Base-by-base conservation (phyloP, 2,888 invertebrate species). In the Gnatocerus cornutus region DNA sequence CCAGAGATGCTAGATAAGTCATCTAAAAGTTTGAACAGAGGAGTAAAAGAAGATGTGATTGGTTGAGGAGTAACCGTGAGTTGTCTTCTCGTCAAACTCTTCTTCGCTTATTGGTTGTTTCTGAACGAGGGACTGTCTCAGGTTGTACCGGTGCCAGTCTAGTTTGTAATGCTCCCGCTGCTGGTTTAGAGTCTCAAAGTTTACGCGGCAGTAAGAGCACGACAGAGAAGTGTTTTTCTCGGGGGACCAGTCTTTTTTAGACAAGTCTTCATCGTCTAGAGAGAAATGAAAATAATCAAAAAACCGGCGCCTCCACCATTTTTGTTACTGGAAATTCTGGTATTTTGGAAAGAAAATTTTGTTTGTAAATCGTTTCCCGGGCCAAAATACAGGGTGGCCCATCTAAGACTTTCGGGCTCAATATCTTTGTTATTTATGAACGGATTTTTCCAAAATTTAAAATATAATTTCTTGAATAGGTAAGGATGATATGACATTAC, bases 81-180 rank as follows among this genome's bases (percentile, higher is more conserved):
- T 87, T 27, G 85, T 86, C 72, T 87, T 83, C 30, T 85, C 83
- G 63, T 84, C 83, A 84, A 92, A 92, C 71, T 86, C 84, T 48
- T 89, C 88, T 78, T 90, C 90, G 6, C 84, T 85, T 14, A 92
- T 82, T 1, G 87, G 82, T 48, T 84, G 80, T 58, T 85, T 84
- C 6, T 90, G 90, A 74, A 88, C 88, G 8, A 94, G 81, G 72
- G 90, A 90, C 73, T 91, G 89, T 78, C 93, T 93, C 39, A 95
- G 84, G 84, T 95, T 95, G 79, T 93, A 93, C 1, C 93, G 88
- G 82, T 95, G 95, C 94, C 94, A 95, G 81, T 95, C 95, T 37
- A 93, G 85, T 79, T 92, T 93, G 80, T 92, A 95, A 81, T 95
- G 95, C 4, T 90, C 87, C 10, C 91, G 89, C 82, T 94, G 93